Evolutionary conservation across 2,888 invertebrate species (phyloP), one percentile per base, ranked within the genome.

Genomic region (Philereme vetulata): DNA sequence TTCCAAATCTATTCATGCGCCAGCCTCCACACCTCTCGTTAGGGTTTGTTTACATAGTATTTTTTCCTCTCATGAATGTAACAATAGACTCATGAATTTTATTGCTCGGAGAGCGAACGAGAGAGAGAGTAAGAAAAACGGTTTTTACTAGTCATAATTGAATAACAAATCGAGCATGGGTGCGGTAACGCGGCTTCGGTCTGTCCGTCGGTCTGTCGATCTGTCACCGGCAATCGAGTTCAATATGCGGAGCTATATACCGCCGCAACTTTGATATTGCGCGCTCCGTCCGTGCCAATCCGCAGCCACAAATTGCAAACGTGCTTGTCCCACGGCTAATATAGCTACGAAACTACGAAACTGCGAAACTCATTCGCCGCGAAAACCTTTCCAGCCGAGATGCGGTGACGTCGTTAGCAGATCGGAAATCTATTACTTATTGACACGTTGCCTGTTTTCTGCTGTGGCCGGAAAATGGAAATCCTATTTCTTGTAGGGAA

Each of bases 271-370:
- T 74, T 77, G 80, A 83, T 82, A 82, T 83, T 74, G 78, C 76
- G 72, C 75, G 79, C 72, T 74, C 72, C 72, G 76, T 77, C 75
- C 82, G 81, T 79, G 82, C 82, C 80, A 82, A 83, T 80, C 75
- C 77, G 68, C 72, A 73, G 72, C 81, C 83, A 72, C 83, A 82
- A 81, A 82, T 81, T 80, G 83, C 78, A 77, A 74, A 81, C 83
- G 84, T 81, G 84, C 74, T 72, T 75, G 72, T 74, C 75, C 75
- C 68, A 66, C 70, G 63, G 68, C 73, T 77, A 76, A 78, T 78
- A 77, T 73, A 76, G 72, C 49, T 48, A 48, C 40, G 6, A 34
- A 38, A 46, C 36, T 53, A 76, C 68, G 60, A 66, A 74, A 68
- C 72, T 67, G 74, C 68, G 62, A 66, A 75, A 71, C 72, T 68